Conservation (phyloP, 2,797 vertebrate species). For the Phaenicophaeus curvirostris region DNA sequence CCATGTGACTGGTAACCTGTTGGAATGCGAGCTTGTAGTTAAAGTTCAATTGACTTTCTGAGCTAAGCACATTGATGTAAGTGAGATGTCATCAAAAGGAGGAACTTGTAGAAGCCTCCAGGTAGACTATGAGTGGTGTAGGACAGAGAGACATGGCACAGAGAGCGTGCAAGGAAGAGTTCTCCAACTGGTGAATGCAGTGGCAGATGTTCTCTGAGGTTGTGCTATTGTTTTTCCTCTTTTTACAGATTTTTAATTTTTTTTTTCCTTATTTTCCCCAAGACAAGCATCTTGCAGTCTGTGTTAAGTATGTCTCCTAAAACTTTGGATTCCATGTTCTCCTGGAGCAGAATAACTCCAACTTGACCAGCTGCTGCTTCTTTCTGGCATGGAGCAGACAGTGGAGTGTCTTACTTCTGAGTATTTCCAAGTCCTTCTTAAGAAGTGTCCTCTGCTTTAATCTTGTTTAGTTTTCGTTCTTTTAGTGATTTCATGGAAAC, state of each 20-base stretch:
- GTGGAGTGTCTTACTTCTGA: neutral
- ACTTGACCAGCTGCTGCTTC: neutral
- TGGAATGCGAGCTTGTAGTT: neutral
- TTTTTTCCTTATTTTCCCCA: fast-evolving
- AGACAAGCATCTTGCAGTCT: neutral
- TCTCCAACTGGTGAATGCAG: neutral
- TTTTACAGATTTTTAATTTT: neutral
- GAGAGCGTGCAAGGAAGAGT: neutral
- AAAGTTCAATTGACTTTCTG: neutral
- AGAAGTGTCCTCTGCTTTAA: fast-evolving
- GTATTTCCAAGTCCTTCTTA: neutral
- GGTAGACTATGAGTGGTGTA: neutral
- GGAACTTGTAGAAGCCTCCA: neutral
- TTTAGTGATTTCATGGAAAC: neutral
- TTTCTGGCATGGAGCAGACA: neutral
- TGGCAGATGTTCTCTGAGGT: neutral
- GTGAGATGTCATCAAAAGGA: neutral
- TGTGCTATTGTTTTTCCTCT: neutral
- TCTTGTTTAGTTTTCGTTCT: neutral
- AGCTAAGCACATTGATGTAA: neutral
- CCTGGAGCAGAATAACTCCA: neutral
- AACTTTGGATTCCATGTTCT: neutral
- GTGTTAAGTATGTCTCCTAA: neutral
- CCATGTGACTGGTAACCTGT: neutral
- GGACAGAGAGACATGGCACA: neutral